Conservation (phyloP, 1,140 invertebrate species). For the Araneus ventricosus region DNA sequence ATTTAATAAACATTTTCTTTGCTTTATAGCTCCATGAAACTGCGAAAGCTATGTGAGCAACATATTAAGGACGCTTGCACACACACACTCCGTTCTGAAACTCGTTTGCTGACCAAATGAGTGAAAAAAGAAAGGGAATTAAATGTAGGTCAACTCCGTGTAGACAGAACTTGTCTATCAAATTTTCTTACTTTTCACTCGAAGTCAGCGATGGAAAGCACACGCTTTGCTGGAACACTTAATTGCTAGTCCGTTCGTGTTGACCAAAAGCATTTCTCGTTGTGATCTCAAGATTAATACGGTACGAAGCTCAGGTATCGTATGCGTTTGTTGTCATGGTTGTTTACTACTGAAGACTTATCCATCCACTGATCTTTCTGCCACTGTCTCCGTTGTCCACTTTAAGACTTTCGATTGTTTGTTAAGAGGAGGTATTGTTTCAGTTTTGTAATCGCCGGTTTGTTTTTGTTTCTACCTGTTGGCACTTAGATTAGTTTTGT, state of each 20-base stretch:
- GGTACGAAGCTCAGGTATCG: background rate
- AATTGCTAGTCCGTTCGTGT: conserved; percentile 46
- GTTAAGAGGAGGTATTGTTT: background rate
- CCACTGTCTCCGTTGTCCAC: background rate
- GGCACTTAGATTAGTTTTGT: background rate
- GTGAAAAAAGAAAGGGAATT: conserved; percentile 52
- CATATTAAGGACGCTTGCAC: conserved; percentile 42
- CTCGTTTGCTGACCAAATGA: conserved; percentile 64
- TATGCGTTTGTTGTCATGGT: background rate
- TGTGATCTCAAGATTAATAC: background rate
- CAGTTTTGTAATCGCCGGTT: background rate
- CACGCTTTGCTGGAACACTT: conserved; percentile 35
- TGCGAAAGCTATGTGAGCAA: background rate
- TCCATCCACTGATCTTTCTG: background rate
- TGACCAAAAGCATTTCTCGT: conserved; percentile 24
- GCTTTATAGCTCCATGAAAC: background rate
- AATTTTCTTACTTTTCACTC: conserved; percentile 41
- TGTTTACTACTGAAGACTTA: background rate
- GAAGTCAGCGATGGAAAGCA: conserved; percentile 25
- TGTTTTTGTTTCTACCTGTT: background rate
- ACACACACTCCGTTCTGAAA: conserved; percentile 40
- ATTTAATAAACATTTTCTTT: background rate
- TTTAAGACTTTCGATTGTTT: conserved; percentile 16
- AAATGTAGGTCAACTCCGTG: conserved; percentile 64
- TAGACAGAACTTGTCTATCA: conserved; percentile 58